Evolutionary conservation across 2,797 vertebrate species (phyloP).

Genomic region (Cryptoblepharus egeriae): DNA sequence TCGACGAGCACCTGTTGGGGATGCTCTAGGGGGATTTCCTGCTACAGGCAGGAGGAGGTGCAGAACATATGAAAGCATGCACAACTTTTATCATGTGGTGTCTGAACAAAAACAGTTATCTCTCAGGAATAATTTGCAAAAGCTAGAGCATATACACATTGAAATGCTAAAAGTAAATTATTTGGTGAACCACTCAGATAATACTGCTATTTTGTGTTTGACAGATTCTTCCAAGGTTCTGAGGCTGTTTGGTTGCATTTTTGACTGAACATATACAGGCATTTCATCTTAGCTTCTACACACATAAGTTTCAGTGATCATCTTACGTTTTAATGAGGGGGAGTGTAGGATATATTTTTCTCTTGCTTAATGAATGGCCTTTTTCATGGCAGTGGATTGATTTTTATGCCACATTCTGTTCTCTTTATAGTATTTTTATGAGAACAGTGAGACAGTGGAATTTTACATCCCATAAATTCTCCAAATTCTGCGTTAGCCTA

Average conservation of each 20-base stretch:
- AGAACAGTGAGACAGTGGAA: conserved; percentile 56
- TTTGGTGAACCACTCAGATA: too few species aligned
- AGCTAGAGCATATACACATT: too few species aligned
- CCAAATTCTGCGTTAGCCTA: conserved; percentile 43
- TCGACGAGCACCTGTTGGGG: too few species aligned
- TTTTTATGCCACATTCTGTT: conserved; percentile 65
- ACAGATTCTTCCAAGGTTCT: too few species aligned
- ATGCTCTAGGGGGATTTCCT: too few species aligned
- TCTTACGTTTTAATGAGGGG: conserved; percentile 62
- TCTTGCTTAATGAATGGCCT: conserved; percentile 61
- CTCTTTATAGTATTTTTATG: conserved; percentile 64
- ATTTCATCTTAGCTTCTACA: conserved; percentile 46
- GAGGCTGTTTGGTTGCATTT: neutral
- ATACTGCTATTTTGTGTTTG: too few species aligned
- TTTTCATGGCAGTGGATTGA: conserved; percentile 64
- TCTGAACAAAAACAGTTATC: too few species aligned
- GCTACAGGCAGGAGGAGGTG: too few species aligned
- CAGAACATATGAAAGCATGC: too few species aligned
- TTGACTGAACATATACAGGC: neutral
- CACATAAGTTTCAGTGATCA: conserved; percentile 47
- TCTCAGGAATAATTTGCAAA: too few species aligned
- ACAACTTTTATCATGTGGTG: too few species aligned
- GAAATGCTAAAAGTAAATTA: too few species aligned
- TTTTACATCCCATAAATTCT: conserved; percentile 55
- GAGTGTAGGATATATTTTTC: conserved; percentile 66